phyloP scores from a whole-genome alignment of 2,113 vertebrate genomes.

The Chinchilla lanigera region DNA sequence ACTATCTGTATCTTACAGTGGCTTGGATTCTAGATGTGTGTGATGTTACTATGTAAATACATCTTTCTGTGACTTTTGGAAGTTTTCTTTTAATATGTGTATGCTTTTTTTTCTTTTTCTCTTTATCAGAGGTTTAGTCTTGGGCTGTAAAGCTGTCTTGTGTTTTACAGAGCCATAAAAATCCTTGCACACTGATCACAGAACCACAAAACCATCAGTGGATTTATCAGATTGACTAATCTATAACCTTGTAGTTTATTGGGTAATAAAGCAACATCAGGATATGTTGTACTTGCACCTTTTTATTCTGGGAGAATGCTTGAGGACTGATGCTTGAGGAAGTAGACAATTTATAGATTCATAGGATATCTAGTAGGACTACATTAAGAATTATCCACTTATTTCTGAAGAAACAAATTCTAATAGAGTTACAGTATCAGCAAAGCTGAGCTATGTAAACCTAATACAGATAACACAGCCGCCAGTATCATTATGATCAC shows the following conservation, averaged over 20 bases:
- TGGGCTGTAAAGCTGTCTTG: constrained; percentile 53
- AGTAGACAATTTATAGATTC: background rate
- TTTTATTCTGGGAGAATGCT: constrained; percentile 4
- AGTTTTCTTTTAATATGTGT: constrained; percentile 57
- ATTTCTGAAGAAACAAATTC: constrained; percentile 14
- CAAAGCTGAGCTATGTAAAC: background rate
- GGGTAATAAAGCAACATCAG: constrained; percentile 37
- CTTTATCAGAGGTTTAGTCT: constrained; percentile 55
- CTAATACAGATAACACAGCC: background rate
- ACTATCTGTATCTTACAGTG: background rate
- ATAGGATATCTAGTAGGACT: background rate
- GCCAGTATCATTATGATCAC: background rate
- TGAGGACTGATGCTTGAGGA: background rate
- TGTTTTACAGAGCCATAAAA: constrained; percentile 77
- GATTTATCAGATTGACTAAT: constrained; percentile 70
- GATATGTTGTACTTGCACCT: background rate
- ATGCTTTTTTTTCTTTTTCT: constrained; percentile 35
- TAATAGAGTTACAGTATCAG: background rate
- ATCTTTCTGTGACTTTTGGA: constrained; percentile 65
- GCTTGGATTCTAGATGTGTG: constrained; percentile 8
- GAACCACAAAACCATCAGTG: constrained; percentile 58
- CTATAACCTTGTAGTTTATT: constrained; percentile 66
- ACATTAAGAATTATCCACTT: background rate
- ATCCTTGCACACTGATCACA: constrained; percentile 48
- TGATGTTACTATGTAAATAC: constrained; percentile 52